phyloP scores from a whole-genome alignment of 1,140 invertebrate species.

The Trichonephila clavata region DNA sequence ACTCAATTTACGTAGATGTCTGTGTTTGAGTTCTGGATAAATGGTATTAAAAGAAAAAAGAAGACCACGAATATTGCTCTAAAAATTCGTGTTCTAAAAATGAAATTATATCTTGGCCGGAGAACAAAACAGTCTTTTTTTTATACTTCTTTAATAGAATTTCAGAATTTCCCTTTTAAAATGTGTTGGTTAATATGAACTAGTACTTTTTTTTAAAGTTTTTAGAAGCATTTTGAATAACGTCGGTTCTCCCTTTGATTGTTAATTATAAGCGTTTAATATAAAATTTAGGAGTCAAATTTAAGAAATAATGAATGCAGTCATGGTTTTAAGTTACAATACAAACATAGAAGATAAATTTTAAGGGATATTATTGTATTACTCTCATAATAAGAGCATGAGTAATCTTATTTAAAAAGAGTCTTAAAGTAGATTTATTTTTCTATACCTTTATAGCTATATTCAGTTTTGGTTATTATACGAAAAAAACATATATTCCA shows the following conservation, averaged over 20 bases:
- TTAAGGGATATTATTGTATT: not conserved
- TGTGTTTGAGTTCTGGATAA: not conserved
- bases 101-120: not conserved
- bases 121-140: not conserved
- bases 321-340: not conserved
- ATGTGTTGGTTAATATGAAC: not conserved
- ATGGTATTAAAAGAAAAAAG: not conserved
- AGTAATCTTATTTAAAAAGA: not conserved
- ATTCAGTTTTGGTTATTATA: no score
- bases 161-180: not conserved
- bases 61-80: not conserved
- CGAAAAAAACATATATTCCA: no score
- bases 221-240: not conserved
- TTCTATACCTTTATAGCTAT: not conserved
- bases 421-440: not conserved
- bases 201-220: not conserved
- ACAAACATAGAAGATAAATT: not conserved
- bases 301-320: not conserved
- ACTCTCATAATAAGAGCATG: not conserved
- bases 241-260: not conserved
- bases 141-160: not conserved
- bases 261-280: not conserved
- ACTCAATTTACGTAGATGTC: not conserved
- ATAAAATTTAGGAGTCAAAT: not conserved
- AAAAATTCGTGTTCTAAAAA: not conserved